Percentiles rank a stretch among this genome's conserved stretches.
Conservation (phyloP, 2,113 vertebrate species). For the Cepphus grylle region DNA sequence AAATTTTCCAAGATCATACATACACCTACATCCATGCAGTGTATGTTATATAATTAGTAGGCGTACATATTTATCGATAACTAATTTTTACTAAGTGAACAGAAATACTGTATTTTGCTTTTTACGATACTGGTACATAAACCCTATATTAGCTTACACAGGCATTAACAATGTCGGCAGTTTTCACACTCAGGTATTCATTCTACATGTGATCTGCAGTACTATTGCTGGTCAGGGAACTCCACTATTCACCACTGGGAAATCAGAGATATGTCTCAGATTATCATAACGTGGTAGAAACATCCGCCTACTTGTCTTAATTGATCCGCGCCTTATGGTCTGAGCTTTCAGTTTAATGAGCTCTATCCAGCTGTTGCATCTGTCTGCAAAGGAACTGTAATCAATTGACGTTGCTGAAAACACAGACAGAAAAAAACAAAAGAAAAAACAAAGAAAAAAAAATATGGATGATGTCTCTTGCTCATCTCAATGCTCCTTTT, state of each 20-base stretch:
- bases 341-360: slow-evolving; percentile 99
- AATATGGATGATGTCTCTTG: slow-evolving; percentile 86
- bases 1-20: slow-evolving; percentile 63
- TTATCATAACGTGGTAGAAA: slow-evolving; percentile 90
- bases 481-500: slow-evolving; percentile 72
- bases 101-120: not conserved
- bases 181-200: slow-evolving; percentile 80
- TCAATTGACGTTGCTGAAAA: slow-evolving; percentile 97
- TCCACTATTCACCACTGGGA: slow-evolving; percentile 82
- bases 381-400: slow-evolving; percentile 99
- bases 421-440: slow-evolving; percentile 84
- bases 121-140: not conserved
- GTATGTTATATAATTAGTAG: slow-evolving; percentile 49
- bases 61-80: slow-evolving; percentile 18
- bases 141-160: not conserved
- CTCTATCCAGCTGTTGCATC: slow-evolving; percentile 99
- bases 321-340: slow-evolving; percentile 99
- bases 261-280: slow-evolving; percentile 80
- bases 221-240: slow-evolving; percentile 68
- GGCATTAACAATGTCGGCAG: slow-evolving; percentile 60
- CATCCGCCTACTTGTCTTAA: slow-evolving; percentile 99
- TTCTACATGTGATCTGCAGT: slow-evolving; percentile 67
- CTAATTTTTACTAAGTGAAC: slow-evolving; percentile 35
- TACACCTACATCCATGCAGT: slow-evolving; percentile 59
- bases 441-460: slow-evolving; percentile 78